Evolutionary conservation across 2,113 vertebrate genomes (phyloP).

Genomic region (Ramphastos sulfuratus): DNA sequence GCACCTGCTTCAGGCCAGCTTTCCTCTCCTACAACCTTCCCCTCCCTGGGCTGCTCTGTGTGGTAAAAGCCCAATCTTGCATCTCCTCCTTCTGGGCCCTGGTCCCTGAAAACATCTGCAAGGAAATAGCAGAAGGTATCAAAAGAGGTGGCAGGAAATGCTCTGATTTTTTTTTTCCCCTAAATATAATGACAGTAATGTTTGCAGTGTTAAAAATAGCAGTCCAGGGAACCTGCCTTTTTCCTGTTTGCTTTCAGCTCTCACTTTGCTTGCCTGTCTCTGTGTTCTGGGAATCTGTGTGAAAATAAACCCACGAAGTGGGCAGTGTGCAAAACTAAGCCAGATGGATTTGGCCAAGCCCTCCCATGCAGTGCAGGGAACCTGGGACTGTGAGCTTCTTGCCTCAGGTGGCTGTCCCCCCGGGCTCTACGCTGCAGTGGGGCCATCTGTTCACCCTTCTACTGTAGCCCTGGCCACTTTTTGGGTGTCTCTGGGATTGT

Average conservation of each 20-base stretch:
- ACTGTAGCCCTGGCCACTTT: accelerated
- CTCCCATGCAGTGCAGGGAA: accelerated
- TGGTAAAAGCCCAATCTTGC: not conserved
- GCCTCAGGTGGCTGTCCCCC: not conserved
- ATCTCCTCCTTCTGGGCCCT: not conserved
- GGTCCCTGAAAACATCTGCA: conserved; percentile 38
- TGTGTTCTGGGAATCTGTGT: not conserved
- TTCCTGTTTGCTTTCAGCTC: conserved; percentile 68
- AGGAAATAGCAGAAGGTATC: conserved; percentile 67
- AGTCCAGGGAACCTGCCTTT: conserved; percentile 48
- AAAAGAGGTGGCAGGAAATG: conserved; percentile 52
- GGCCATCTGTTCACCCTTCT: accelerated
- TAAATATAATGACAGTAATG: conserved; percentile 57
- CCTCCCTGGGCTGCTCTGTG: not conserved
- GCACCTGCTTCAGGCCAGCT: not conserved
- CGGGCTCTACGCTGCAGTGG: accelerated
- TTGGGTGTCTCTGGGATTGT: not conserved
- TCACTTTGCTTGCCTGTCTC: conserved; percentile 1
- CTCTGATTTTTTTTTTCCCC: conserved; percentile 19
- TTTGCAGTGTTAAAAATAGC: conserved; percentile 65
- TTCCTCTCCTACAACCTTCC: not conserved
- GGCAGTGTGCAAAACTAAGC: not conserved
- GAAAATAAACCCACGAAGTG: conserved; percentile 37
- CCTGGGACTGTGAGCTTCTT: not conserved
- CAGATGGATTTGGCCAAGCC: not conserved